Percentiles rank a stretch among this genome's conserved stretches.
These are phyloP conservation scores for Trichonephila clavipes DNA, from an alignment of 1,140 invertebrate genomes.

Conservation along the genomic window DNA sequence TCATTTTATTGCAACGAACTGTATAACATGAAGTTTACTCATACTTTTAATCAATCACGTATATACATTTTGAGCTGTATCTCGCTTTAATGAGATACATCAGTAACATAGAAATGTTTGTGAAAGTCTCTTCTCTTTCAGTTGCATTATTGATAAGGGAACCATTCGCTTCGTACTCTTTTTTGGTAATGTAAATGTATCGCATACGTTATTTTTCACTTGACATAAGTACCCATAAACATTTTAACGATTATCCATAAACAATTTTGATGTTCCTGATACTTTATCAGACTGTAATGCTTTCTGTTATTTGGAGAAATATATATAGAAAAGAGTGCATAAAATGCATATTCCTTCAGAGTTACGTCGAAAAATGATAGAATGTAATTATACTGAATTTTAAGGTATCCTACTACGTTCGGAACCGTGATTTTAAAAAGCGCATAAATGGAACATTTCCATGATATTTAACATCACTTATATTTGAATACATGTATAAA, in stretches of 20 bases:
- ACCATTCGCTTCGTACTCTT: background rate
- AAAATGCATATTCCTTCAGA: background rate
- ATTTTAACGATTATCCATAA: constrained; percentile 47
- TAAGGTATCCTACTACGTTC: too few relatives aligned
- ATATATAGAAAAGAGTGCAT: background rate
- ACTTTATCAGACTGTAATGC: background rate
- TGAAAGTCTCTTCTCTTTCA: background rate
- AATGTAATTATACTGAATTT: too few relatives aligned
- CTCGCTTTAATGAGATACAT: background rate
- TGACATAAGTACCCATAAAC: constrained; percentile 59
- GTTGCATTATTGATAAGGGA: constrained; percentile 40
- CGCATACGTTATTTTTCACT: constrained; percentile 15
- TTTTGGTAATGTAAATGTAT: background rate
- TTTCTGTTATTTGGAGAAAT: background rate
- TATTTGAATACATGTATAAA: too few relatives aligned
- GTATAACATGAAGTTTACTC: too few relatives aligned
- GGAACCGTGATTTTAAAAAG: too few relatives aligned
- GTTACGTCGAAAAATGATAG: background rate
- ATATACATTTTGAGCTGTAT: background rate
- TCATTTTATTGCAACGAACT: too few relatives aligned
- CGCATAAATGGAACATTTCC: too few relatives aligned
- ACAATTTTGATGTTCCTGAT: constrained; percentile 30
- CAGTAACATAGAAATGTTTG: background rate
- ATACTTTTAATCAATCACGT: background rate
- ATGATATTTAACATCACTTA: too few relatives aligned